Percentiles rank a stretch among this genome's conserved stretches.
These are phyloP conservation scores for Plectrocnemia conspersa DNA, from an alignment of 1,140 invertebrate species.

Conservation along the genomic window DNA sequence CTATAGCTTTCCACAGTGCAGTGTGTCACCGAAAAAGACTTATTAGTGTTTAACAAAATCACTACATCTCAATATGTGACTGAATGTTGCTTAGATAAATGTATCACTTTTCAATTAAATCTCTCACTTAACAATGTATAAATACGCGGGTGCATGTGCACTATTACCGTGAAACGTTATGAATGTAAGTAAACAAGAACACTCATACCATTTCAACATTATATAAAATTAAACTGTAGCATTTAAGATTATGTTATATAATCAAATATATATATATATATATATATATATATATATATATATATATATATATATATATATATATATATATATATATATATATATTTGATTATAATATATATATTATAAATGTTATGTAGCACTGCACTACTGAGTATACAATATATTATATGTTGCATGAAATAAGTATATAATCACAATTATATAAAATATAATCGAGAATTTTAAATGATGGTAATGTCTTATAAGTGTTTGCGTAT, in stretches of 20 bases:
- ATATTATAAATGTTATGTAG: not conserved
- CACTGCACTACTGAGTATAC: not conserved
- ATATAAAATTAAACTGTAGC: not conserved
- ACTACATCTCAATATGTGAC: not conserved
- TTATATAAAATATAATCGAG: not conserved
- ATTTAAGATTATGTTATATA: not conserved
- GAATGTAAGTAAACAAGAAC: not conserved
- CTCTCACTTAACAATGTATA: not conserved
- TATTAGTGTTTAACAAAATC: slow-evolving; percentile 16
- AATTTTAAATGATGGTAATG: no score
- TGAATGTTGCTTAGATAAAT: not conserved
- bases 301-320: slow-evolving; percentile 6
- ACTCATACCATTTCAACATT: not conserved
- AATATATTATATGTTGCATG: not conserved
- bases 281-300: not conserved
- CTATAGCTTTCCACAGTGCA: not conserved
- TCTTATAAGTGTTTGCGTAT: no score
- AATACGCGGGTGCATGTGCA: not conserved
- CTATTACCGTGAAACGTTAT: not conserved
- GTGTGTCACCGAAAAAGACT: slow-evolving; percentile 20
- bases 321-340: slow-evolving; percentile 1
- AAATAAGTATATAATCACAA: not conserved
- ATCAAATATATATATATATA: not conserved
- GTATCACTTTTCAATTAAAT: not conserved
- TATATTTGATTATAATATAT: not conserved